These are phyloP conservation scores for Eledona agricola DNA, from an alignment of 2,888 invertebrate species.

Conservation along the genomic window DNA sequence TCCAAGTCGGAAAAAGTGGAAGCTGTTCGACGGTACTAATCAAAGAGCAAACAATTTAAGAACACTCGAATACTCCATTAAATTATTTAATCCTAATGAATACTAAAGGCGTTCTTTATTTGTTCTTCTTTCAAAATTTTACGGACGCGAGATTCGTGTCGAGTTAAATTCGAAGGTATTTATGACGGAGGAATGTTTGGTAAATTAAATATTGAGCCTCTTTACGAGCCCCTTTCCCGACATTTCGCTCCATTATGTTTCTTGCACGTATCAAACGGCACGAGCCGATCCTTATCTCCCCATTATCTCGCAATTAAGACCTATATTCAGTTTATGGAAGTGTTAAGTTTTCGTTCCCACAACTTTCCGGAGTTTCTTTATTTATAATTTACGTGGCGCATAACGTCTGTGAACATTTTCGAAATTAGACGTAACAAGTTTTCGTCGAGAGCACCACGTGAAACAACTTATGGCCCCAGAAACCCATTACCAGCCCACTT, in stretches of 20 bases:
- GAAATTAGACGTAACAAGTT: constrained; percentile 34
- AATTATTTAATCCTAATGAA: constrained; percentile 39
- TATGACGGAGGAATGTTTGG: constrained; percentile 11
- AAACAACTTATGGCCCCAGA: constrained; percentile 39
- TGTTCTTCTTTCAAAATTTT: constrained; percentile 36
- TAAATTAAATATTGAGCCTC: constrained; percentile 31
- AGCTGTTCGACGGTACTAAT: constrained; percentile 31
- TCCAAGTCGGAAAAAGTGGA: constrained; percentile 17
- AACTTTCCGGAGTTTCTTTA: neutral
- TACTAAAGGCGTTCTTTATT: constrained; percentile 36
- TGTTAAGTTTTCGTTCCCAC: no score
- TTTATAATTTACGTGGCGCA: constrained; percentile 1
- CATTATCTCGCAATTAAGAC: constrained; percentile 1
- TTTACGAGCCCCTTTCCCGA: constrained; percentile 4
- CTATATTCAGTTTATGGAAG: constrained; percentile 3
- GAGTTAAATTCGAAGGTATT: constrained; percentile 27
- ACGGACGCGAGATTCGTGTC: constrained; percentile 34
- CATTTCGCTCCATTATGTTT: constrained; percentile 7
- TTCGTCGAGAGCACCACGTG: constrained; percentile 34
- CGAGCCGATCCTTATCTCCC: constrained; percentile 5
- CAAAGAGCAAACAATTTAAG: constrained; percentile 40
- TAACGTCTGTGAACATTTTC: constrained; percentile 11
- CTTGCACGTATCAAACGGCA: constrained; percentile 1
- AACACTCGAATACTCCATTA: constrained; percentile 37
- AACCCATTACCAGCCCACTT: constrained; percentile 41